Evolutionary conservation across 2,113 vertebrate species (phyloP).

Genomic region (Argyrosomus japonicus): DNA sequence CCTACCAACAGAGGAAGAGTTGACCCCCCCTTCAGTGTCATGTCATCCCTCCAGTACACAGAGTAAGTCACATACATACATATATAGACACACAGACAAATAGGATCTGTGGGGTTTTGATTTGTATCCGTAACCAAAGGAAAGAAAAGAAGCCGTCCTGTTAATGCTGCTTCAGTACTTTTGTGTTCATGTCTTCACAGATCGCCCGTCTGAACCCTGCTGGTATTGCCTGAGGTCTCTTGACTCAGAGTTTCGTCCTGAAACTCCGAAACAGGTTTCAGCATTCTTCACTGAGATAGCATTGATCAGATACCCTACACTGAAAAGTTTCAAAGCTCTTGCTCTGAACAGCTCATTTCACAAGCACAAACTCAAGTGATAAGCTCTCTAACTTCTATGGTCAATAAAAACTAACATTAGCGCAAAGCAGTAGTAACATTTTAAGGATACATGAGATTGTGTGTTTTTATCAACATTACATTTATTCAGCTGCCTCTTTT

Average conservation of each 20-base stretch:
- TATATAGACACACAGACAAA: not conserved
- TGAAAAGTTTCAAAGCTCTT: not conserved
- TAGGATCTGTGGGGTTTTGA: not conserved
- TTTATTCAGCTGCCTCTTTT: not conserved
- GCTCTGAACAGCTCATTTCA: not conserved
- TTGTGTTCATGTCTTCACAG: conserved; percentile 46
- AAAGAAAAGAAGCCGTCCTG: not conserved
- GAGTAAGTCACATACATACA: conserved; percentile 44
- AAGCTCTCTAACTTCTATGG: not conserved
- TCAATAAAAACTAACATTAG: not conserved
- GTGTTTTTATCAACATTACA: not conserved
- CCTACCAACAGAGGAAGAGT: conserved; percentile 52
- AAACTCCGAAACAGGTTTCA: conserved; percentile 64
- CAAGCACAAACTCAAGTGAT: not conserved
- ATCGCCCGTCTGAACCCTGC: conserved; percentile 70
- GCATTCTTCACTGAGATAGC: not conserved
- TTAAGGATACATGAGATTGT: not conserved
- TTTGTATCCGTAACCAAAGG: not conserved
- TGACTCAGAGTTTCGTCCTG: conserved; percentile 62
- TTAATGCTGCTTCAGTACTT: not conserved
- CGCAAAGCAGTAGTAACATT: not conserved
- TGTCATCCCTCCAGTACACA: conserved; percentile 48
- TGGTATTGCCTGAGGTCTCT: conserved; percentile 84
- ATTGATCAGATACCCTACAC: not conserved
- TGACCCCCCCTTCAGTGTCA: conserved; percentile 40